These are phyloP conservation scores for Oryzias celebensis DNA, from an alignment of 2,113 vertebrate genomes.

Conservation along the genomic window DNA sequence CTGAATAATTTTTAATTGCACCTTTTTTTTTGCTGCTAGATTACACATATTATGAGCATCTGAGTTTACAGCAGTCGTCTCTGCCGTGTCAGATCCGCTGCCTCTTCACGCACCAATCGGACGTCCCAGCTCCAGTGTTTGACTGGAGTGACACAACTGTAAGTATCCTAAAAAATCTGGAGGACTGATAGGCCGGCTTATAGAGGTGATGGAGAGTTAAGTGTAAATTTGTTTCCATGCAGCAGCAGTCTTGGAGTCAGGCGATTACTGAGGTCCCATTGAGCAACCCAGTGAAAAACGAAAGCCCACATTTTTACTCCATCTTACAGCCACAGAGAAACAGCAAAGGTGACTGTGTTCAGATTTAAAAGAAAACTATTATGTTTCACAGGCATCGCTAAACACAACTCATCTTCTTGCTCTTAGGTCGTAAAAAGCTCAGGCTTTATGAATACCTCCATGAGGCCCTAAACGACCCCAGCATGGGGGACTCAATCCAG, in stretches of 20 bases:
- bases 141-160: constrained; percentile 83
- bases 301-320: constrained; percentile 74
- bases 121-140: constrained; percentile 58
- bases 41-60: constrained; percentile 78
- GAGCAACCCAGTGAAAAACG: constrained; percentile 67
- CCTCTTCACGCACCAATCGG: constrained; percentile 64
- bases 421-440: constrained; percentile 88
- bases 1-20: not conserved
- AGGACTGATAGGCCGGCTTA: not conserved
- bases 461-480: constrained; percentile 85
- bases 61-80: constrained; percentile 74
- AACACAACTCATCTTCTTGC: constrained; percentile 4
- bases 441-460: constrained; percentile 93
- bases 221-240: not conserved
- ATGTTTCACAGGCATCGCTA: not conserved
- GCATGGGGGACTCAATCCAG: constrained; percentile 92
- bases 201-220: not conserved
- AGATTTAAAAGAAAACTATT: not conserved
- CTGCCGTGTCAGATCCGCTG: constrained; percentile 74
- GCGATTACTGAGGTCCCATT: constrained; percentile 73
- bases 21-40: constrained; percentile 59
- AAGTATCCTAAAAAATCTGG: constrained; percentile 55
- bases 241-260: constrained; percentile 70
- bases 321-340: constrained; percentile 73
- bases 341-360: constrained; percentile 76